Evolutionary conservation across 2,888 invertebrate genomes (phyloP).

Genomic region (Ethmia dodecea): DNA sequence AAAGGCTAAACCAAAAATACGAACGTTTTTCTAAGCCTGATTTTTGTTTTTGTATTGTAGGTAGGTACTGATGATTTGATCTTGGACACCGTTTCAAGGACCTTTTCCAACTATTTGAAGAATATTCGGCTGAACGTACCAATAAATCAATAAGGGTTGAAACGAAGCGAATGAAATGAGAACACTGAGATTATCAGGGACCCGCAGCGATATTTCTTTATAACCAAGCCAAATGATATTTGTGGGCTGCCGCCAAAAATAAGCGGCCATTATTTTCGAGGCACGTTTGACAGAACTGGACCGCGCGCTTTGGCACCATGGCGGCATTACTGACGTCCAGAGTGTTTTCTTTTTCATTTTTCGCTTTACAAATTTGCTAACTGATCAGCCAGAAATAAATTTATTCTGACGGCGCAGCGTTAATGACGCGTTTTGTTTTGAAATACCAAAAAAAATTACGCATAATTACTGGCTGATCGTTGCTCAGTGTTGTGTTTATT

Average conservation of each 20-base stretch:
- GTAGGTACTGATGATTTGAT: too few species aligned
- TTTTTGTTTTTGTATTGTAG: too few species aligned
- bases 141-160: too few species aligned
- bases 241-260: constrained; percentile 62
- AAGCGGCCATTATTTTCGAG: constrained; percentile 59
- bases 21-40: too few species aligned
- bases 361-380: constrained; percentile 18
- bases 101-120: too few species aligned
- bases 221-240: constrained; percentile 49
- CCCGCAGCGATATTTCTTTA: constrained; percentile 39
- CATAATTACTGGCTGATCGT: too few species aligned
- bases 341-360: constrained; percentile 13
- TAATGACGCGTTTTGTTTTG: not conserved
- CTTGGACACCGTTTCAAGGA: too few species aligned
- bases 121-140: too few species aligned
- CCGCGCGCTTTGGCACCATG: constrained; percentile 27
- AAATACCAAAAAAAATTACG: too few species aligned
- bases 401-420: too few species aligned
- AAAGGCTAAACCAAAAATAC: too few species aligned
- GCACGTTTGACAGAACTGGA: constrained; percentile 65
- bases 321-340: constrained; percentile 7
- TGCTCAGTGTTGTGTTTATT: too few species aligned
- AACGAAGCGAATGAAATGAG: constrained; percentile 31
- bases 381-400: not conserved
- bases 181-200: constrained; percentile 27